These are phyloP conservation scores for Cotesia vestalis DNA, from an alignment of 1,140 invertebrate species.

Conservation along the genomic window DNA sequence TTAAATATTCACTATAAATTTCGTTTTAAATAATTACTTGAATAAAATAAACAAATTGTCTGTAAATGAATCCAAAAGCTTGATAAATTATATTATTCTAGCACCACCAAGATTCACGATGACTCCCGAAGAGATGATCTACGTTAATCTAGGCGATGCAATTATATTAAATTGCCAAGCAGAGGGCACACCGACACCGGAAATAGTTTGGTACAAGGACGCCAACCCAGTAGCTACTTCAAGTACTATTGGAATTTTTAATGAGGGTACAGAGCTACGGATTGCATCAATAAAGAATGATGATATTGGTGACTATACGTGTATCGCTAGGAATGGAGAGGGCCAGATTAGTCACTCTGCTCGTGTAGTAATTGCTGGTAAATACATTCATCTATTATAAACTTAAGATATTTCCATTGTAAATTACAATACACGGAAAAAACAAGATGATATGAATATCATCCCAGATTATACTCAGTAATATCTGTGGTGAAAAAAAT, in stretches of 20 bases:
- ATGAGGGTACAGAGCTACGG: constrained; percentile 89
- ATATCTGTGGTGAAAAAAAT: no score
- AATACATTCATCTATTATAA: constrained; percentile 46
- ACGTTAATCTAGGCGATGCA: constrained; percentile 94
- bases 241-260: constrained; percentile 85
- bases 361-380: constrained; percentile 93
- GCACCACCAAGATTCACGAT: constrained; percentile 91
- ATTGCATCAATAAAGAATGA: constrained; percentile 90
- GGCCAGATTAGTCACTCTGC: constrained; percentile 93
- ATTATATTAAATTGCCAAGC: constrained; percentile 96
- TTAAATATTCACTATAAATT: no score
- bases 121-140: constrained; percentile 92
- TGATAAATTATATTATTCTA: constrained; percentile 42
- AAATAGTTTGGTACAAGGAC: constrained; percentile 93
- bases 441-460: no score
- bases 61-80: not conserved
- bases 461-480: no score
- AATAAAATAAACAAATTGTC: not conserved
- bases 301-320: constrained; percentile 95
- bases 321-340: constrained; percentile 92
- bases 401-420: no score
- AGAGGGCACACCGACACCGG: constrained; percentile 89
- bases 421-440: no score
- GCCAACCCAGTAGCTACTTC: constrained; percentile 88
- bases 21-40: no score